These are phyloP conservation scores for Parochlus steinenii DNA, from an alignment of 2,888 invertebrate species.

Conservation along the genomic window DNA sequence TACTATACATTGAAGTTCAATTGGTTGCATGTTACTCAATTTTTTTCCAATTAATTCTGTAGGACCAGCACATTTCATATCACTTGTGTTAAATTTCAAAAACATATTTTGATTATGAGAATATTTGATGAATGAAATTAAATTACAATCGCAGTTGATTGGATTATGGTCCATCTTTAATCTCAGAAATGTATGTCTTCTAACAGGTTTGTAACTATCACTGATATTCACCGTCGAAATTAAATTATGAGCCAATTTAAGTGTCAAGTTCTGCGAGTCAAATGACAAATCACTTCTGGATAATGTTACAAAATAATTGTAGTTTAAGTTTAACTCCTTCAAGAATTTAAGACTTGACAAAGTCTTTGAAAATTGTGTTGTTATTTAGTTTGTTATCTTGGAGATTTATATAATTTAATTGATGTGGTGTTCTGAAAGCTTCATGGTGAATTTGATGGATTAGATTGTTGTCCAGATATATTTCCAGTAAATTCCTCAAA, in stretches of 20 bases:
- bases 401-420: slow-evolving; percentile 35
- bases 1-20: slow-evolving; percentile 33
- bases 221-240: slow-evolving; percentile 32
- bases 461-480: slow-evolving; percentile 36
- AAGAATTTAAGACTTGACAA: slow-evolving; percentile 49
- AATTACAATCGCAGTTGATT: slow-evolving; percentile 40
- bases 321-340: slow-evolving; percentile 44
- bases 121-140: slow-evolving; percentile 37
- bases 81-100: slow-evolving; percentile 26
- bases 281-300: slow-evolving; percentile 28
- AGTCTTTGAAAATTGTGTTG: slow-evolving; percentile 43
- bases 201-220: slow-evolving; percentile 15
- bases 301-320: slow-evolving; percentile 40
- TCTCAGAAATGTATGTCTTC: slow-evolving; percentile 20
- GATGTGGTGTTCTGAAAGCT: slow-evolving; percentile 37
- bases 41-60: slow-evolving; percentile 18
- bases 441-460: slow-evolving; percentile 24
- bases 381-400: slow-evolving; percentile 41
- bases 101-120: slow-evolving; percentile 29
- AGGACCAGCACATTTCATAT: slow-evolving; percentile 33
- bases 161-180: slow-evolving; percentile 41
- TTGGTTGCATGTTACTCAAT: slow-evolving; percentile 27
- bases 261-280: slow-evolving; percentile 24
- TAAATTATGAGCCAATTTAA: slow-evolving; percentile 39
- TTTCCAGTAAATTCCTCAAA: slow-evolving; percentile 28